Conservation (phyloP, 2,888 invertebrate genomes). For the Agriopis aurantiaria region DNA sequence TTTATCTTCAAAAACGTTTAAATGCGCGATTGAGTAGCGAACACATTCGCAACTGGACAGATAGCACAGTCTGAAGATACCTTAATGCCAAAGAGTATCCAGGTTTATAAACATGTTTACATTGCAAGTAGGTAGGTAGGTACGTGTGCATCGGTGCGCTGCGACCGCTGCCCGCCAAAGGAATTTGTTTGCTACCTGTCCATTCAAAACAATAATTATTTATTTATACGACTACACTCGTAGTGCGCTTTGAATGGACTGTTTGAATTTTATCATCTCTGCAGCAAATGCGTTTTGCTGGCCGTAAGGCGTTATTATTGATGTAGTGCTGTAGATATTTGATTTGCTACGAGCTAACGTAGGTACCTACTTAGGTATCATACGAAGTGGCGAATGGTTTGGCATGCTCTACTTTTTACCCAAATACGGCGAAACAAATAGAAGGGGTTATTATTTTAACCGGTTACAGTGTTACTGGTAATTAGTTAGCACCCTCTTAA, state of each 20-base stretch:
- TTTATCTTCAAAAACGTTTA: too few species aligned
- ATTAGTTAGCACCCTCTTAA: too few species aligned
- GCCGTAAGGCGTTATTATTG: not conserved
- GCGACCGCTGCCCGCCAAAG: conserved; percentile 34
- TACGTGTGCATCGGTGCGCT: conserved; percentile 33
- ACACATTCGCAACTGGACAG: too few species aligned
- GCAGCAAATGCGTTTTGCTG: conserved; percentile 1
- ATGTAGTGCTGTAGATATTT: not conserved
- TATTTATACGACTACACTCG: conserved; percentile 36
- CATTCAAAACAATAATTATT: conserved; percentile 46
- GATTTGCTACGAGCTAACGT: not conserved
- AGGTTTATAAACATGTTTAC: conserved; percentile 56
- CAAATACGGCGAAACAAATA: too few species aligned
- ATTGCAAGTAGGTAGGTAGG: conserved; percentile 7
- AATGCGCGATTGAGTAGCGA: too few species aligned
- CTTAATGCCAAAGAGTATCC: conserved; percentile 41
- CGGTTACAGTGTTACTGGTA: too few species aligned
- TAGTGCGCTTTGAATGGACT: conserved; percentile 39
- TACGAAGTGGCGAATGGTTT: not conserved
- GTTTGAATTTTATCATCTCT: conserved; percentile 10
- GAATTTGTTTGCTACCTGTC: conserved; percentile 47
- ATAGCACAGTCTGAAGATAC: not conserved
- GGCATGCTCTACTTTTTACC: too few species aligned
- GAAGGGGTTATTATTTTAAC: too few species aligned
- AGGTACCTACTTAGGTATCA: not conserved